Conservation (phyloP, 2,888 invertebrate species). For the Teinopalpus imperialis region DNA sequence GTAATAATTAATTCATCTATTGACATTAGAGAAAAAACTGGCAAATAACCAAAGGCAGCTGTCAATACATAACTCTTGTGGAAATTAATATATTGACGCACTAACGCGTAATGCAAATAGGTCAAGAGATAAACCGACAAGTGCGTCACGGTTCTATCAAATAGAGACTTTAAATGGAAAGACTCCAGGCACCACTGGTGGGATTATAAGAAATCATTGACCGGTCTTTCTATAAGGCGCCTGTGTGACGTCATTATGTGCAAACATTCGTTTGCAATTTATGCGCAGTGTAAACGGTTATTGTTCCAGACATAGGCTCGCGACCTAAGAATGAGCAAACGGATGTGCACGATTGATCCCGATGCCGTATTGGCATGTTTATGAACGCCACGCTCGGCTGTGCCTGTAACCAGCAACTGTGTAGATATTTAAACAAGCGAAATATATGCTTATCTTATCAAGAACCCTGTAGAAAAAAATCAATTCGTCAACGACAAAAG, state of each 20-base stretch:
- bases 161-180: constrained; percentile 19
- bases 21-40: constrained; percentile 33
- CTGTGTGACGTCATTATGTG: constrained; percentile 25
- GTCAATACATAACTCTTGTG: constrained; percentile 43
- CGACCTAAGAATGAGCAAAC: constrained; percentile 49
- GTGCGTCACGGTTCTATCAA: constrained; percentile 24
- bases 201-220: constrained; percentile 3
- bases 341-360: constrained; percentile 69
- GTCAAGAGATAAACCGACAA: constrained; percentile 28
- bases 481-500: background rate
- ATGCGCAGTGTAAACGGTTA: constrained; percentile 40
- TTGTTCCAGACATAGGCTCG: constrained; percentile 49
- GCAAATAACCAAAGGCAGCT: constrained; percentile 48
- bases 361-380: constrained; percentile 63
- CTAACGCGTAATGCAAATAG: constrained; percentile 24
- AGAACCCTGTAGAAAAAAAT: background rate
- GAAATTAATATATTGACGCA: constrained; percentile 31
- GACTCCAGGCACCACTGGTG: background rate
- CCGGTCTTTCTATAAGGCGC: background rate
- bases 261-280: constrained; percentile 40
- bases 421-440: constrained; percentile 21
- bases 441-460: constrained; percentile 6
- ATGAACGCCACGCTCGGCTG: constrained; percentile 52
- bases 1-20: too few species aligned
- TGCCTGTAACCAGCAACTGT: constrained; percentile 18